Conservation (phyloP, 2,888 invertebrate genomes). For the Aphodius granarius region DNA sequence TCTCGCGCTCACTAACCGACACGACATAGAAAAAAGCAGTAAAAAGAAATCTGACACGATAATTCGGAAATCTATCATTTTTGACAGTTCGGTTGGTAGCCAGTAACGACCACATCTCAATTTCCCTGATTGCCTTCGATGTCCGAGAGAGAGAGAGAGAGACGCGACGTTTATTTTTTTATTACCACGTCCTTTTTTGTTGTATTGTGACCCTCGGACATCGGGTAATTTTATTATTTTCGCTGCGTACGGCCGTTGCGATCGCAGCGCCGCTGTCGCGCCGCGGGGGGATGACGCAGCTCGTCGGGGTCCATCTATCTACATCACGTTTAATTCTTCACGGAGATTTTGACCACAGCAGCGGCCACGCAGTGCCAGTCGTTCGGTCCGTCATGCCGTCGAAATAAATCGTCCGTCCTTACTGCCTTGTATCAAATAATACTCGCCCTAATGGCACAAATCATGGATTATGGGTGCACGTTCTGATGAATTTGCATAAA, state of each 20-base stretch:
- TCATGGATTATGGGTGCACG: conserved; percentile 30
- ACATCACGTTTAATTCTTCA: conserved; percentile 38
- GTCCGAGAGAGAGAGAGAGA: not conserved
- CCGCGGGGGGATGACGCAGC: not conserved
- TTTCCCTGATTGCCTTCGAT: conserved; percentile 3
- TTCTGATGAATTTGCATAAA: conserved; percentile 36
- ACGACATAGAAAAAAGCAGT: too few species aligned
- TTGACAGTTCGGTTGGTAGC: not conserved
- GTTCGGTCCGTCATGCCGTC: conserved; percentile 27
- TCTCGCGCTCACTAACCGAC: not conserved
- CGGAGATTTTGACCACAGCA: conserved; percentile 33
- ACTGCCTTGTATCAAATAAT: conserved; percentile 27
- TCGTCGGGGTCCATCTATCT: conserved; percentile 32
- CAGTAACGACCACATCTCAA: conserved; percentile 6
- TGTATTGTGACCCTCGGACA: not conserved
- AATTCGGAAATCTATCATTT: conserved; percentile 10
- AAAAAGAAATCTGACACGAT: not conserved
- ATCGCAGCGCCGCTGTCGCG: not conserved
- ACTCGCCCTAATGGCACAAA: conserved; percentile 29
- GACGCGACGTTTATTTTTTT: not conserved
- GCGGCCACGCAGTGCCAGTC: conserved; percentile 15
- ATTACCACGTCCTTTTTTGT: not conserved
- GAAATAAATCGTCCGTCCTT: conserved; percentile 29
- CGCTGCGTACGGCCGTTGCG: not conserved
- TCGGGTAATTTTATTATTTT: not conserved